Base-by-base conservation (phyloP, 2,888 invertebrate species). In the Pocota personata region DNA sequence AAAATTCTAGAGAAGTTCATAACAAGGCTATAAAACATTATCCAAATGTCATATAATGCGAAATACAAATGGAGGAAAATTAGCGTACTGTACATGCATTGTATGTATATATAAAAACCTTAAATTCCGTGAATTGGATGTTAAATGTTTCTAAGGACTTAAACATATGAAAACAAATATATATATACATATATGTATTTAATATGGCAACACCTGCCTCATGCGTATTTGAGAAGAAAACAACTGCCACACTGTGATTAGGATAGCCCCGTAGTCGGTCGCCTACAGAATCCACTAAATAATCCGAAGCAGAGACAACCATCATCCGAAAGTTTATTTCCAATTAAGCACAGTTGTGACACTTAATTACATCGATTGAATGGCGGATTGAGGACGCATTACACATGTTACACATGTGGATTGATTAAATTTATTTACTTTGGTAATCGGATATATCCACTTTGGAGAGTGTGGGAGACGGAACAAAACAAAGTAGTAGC, bases 351-450 rank as follows among this genome's bases (percentile, higher is more conserved):
- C 80, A 80, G 75, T 80, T 80, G 80, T 67, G 73, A 75, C 80
- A 80, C 80, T 80, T 80, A 80, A 80, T 80, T 75, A 80, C 80
- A 80, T 52, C 80, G 73, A 80, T 80, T 80, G 75, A 79, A 79
- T 58, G 67, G 40, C 37, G 58, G 75, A 80, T 75, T 79, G 55
- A 75, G 73, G 80, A 62, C 73, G 64, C 60, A 60, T 69, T 67
- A 80, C 66, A 60, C 40, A 78, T 72, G 78, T 62, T 78, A 66
- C 72, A 67, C 67, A 75, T 75, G 73, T 40, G 66, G 27, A 80
- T 73, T 80, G 73, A 80, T 80, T 60, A 64, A 75, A 75, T 75
- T 30, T 58, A 64, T 66, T 73, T 58, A 24, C 52, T 52, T 19
- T 73, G 57, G 40, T 67, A 46, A 58, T 77, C 66, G 46, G 30